These are phyloP conservation scores for Zosterops lateralis DNA, from an alignment of 2,113 vertebrate genomes.

Conservation along the genomic window DNA sequence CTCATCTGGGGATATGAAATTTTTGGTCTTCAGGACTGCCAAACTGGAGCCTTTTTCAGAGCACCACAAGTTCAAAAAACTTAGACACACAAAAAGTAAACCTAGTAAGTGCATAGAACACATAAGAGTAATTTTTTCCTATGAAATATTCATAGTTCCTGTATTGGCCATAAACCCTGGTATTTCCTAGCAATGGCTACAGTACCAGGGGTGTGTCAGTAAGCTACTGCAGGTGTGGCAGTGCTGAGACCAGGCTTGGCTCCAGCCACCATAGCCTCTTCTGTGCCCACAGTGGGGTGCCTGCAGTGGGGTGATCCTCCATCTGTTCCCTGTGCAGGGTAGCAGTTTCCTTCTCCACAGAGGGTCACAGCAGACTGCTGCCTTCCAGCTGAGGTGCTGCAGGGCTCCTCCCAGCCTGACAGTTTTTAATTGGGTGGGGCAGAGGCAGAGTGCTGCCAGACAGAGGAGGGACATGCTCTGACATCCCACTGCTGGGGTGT, in stretches of 20 bases:
- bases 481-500: not conserved
- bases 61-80: not conserved
- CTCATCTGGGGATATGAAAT: not conserved
- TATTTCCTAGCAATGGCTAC: not conserved
- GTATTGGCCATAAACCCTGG: not conserved
- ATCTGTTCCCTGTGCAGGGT: not conserved
- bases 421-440: accelerated
- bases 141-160: not conserved
- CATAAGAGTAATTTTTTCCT: not conserved
- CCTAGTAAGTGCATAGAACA: too few relatives aligned
- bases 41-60: not conserved
- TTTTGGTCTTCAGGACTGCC: not conserved
- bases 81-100: not conserved
- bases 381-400: not conserved
- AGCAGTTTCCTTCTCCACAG: not conserved
- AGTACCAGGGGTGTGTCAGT: not conserved
- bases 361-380: not conserved
- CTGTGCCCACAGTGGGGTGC: accelerated
- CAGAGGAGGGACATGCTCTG: accelerated
- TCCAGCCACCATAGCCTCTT: not conserved
- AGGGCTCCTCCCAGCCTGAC: not conserved
- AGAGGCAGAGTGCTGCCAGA: accelerated
- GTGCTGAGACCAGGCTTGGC: not conserved
- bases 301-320: not conserved
- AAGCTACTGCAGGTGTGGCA: not conserved